These are phyloP conservation scores for Tubulanus polymorphus DNA, from an alignment of 2,888 invertebrate genomes.

Conservation along the genomic window DNA sequence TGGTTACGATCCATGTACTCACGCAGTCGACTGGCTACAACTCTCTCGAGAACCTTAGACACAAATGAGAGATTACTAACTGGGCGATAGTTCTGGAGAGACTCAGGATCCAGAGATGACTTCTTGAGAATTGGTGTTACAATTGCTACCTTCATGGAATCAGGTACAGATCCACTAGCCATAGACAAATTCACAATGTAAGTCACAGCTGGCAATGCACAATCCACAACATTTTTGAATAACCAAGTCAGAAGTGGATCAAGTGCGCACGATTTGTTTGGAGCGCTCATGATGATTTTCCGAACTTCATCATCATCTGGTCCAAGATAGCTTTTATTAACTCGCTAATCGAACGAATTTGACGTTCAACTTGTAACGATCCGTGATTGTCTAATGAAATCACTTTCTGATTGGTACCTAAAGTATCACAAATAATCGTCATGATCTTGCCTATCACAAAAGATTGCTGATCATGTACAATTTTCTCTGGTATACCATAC, in stretches of 20 bases:
- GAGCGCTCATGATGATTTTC: not conserved
- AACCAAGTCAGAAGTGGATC: not conserved
- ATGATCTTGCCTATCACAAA: not conserved
- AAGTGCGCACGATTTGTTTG: not conserved
- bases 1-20: constrained; percentile 6
- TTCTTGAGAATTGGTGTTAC: constrained; percentile 12
- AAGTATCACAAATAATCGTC: not conserved
- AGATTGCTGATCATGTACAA: not conserved
- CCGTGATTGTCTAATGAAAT: not conserved
- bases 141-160: constrained; percentile 6
- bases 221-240: not conserved
- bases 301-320: not conserved
- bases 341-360: not conserved
- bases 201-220: not conserved
- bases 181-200: not conserved
- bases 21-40: constrained; percentile 5
- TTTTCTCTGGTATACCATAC: not conserved
- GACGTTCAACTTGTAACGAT: not conserved
- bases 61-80: constrained; percentile 13
- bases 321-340: not conserved
- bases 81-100: constrained; percentile 15
- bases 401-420: not conserved
- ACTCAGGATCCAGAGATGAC: constrained; percentile 3
- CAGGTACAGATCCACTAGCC: not conserved
- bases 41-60: constrained; percentile 14